Evolutionary conservation across 2,113 vertebrate genomes (phyloP).

Genomic region (Ictidomys tridecemlineatus): DNA sequence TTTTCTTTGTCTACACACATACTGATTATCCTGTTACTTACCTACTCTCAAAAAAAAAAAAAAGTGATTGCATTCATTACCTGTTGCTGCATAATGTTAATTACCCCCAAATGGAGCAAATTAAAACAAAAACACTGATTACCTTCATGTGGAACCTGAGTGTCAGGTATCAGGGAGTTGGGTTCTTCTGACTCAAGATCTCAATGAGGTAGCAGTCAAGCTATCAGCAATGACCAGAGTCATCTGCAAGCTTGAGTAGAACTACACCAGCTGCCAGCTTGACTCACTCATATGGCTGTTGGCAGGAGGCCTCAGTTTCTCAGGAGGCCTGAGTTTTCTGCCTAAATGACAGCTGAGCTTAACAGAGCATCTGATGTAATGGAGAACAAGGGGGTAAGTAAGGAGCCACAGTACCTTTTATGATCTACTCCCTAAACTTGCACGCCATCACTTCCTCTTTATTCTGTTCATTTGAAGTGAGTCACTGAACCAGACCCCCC

Average conservation of each 20-base stretch:
- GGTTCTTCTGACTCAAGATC: not conserved
- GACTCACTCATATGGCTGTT: not conserved
- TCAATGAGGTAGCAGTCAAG: not conserved
- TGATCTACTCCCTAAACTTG: not conserved
- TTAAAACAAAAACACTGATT: not conserved
- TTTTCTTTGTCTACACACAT: not conserved
- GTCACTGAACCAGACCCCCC: not conserved
- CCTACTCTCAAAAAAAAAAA: slow-evolving; percentile 15
- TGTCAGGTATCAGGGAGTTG: not conserved
- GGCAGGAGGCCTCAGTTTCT: slow-evolving; percentile 16
- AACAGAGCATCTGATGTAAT: not conserved
- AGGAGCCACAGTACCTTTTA: not conserved
- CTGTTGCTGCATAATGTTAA: not conserved
- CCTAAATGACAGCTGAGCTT: not conserved
- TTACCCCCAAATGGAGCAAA: not conserved
- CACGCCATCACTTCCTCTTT: not conserved
- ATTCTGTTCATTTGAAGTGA: not conserved
- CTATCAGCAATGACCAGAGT: not conserved
- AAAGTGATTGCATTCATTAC: not conserved
- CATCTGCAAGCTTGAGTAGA: not conserved
- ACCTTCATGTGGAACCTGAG: not conserved
- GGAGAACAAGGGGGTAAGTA: not conserved
- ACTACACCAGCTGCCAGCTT: not conserved
- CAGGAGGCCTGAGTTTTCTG: not conserved
- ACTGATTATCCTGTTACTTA: not conserved